Base-by-base conservation (phyloP, 2,888 invertebrate species). In the Unio delphinus region DNA sequence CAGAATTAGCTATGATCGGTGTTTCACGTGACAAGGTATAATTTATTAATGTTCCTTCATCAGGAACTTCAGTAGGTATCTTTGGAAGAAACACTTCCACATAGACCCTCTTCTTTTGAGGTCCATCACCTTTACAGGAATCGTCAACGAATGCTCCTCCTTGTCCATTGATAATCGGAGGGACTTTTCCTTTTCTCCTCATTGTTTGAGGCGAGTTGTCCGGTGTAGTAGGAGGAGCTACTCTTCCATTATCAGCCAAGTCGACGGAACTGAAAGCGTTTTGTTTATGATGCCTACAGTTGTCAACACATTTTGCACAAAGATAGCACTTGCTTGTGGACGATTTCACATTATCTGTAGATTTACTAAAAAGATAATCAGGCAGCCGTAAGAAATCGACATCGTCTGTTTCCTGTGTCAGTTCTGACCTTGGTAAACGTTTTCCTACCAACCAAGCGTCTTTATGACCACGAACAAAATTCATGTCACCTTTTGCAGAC, bases 371-470 rank as follows among this genome's bases (percentile, higher is more conserved):
- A 58, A 78, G 60, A 59, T 75, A 65, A 34, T 79, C 80, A 1
- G 80, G 80, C 7, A 80, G 64, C 69, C 72, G 78, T 18, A 80
- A 67, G 28, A 70, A 68, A 65, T 75, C 75, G 45, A 64, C 71
- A 18, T 77, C 69, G 15, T 78, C 76, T 5, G 61, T 57, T 55
- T 70, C 65, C 4, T 54, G 61, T n/a, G 58, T 64, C 30, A 54
- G 61, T 54, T 57, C 65, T 28, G 65, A 70, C 60, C 72, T 75
- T 17, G 63, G 55, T 54, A 75, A 61, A 28, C 74, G 72, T 71
- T 81, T 84, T 17, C 83, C 83, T 6, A 80, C 74, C 56, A 79
- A 66, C 86, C 84, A 86, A 26, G 86, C 86, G 28, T 86, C 86
- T 68, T 78, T 81, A 67, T 84, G 86, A 74, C 81, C 79, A 64